Percentiles rank a stretch among this genome's conserved stretches.
These are phyloP conservation scores for Perodicticus potto DNA, from an alignment of 2,797 vertebrate genomes.

Conservation along the genomic window DNA sequence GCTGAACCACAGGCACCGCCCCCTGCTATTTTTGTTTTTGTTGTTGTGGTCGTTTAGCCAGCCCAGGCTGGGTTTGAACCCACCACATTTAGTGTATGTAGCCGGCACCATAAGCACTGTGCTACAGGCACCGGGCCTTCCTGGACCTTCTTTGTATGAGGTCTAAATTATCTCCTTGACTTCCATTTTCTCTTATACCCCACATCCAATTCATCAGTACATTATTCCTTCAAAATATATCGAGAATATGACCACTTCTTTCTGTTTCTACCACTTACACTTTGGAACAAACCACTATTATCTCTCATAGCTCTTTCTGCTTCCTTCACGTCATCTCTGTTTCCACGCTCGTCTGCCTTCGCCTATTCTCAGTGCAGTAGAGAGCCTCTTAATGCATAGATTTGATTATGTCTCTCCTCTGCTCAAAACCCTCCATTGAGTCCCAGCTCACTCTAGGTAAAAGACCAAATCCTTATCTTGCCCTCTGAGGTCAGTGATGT, in stretches of 20 bases:
- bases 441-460: background rate
- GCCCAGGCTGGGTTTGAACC: no score
- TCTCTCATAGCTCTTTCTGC: background rate
- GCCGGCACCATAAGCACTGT: no score
- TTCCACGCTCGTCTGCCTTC: background rate
- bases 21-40: no score
- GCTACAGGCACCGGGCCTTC: background rate
- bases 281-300: background rate
- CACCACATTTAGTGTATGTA: no score
- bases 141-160: background rate
- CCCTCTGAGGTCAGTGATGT: background rate
- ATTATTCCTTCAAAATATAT: background rate
- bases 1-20: no score
- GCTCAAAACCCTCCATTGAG: background rate
- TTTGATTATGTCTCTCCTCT: background rate
- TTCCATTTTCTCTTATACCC: background rate
- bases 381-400: background rate
- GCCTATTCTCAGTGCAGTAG: background rate
- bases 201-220: background rate
- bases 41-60: no score
- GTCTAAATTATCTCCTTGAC: background rate
- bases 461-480: background rate
- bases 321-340: slow-evolving; percentile 1
- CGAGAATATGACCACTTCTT: background rate
- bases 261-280: background rate